phyloP scores from a whole-genome alignment of 2,797 vertebrate genomes.

The Chiloscyllium punctatum region DNA sequence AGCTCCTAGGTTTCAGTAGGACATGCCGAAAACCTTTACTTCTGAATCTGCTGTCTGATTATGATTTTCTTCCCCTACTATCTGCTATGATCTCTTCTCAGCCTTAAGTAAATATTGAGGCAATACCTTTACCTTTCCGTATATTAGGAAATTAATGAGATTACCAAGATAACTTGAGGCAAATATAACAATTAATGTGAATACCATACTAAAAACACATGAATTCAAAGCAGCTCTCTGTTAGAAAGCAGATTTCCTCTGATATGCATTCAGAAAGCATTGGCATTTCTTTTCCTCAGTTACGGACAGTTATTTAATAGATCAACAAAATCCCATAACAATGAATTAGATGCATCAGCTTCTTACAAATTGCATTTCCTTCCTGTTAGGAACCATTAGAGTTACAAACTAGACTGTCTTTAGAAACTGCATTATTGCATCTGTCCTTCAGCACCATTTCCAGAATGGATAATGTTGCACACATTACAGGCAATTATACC shows the following conservation, averaged over 20 bases:
- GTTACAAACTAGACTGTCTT: conserved; percentile 73
- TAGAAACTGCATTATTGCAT: conserved; percentile 77
- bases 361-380: conserved; percentile 93
- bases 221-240: background rate
- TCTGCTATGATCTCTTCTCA: background rate
- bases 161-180: background rate
- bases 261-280: conserved; percentile 53
- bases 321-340: conserved; percentile 86
- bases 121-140: background rate
- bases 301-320: conserved; percentile 87
- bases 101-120: background rate
- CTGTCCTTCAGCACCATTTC: conserved; percentile 76
- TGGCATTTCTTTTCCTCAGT: conserved; percentile 70
- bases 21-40: background rate
- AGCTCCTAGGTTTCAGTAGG: background rate
- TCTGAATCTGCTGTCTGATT: background rate
- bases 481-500: conserved; percentile 83
- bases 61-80: background rate
- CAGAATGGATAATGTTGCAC: conserved; percentile 80
- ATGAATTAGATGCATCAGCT: conserved; percentile 86
- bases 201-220: background rate
- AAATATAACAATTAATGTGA: background rate
- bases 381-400: conserved; percentile 85
- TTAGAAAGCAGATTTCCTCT: conserved; percentile 55
- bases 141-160: background rate